Conservation (phyloP, 2,797 vertebrate genomes). For the Jordanella pulchra region DNA sequence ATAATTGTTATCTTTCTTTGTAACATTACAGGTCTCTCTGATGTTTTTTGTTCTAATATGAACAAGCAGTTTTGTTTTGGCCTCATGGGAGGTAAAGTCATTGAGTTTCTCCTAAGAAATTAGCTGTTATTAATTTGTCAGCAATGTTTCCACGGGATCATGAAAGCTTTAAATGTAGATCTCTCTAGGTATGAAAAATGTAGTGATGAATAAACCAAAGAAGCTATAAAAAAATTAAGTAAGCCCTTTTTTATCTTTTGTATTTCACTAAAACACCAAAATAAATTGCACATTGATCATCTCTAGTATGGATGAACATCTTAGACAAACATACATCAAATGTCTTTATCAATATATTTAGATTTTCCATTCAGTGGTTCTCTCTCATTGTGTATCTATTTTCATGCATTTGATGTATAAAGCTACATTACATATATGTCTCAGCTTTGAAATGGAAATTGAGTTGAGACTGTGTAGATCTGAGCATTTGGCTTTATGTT, state of each 20-base stretch:
- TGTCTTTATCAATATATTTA: not conserved
- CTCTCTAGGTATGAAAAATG: constrained; percentile 10
- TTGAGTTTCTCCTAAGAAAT: constrained; percentile 44
- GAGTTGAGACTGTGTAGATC: constrained; percentile 5
- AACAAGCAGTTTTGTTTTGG: constrained; percentile 52
- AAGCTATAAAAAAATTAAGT: not conserved
- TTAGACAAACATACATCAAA: not conserved
- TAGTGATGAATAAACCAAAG: not conserved
- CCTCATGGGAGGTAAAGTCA: constrained; percentile 35
- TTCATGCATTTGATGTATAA: not conserved
- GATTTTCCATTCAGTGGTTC: not conserved
- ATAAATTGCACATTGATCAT: not conserved
- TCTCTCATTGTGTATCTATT: not conserved
- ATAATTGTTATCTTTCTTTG: constrained; percentile 35
- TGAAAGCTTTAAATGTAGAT: constrained; percentile 21
- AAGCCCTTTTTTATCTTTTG: not conserved
- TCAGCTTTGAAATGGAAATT: not conserved
- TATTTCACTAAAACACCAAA: not conserved
- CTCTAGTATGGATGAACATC: not conserved
- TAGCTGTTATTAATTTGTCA: constrained; percentile 33
- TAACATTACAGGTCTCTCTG: constrained; percentile 31
- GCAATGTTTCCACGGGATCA: constrained; percentile 28
- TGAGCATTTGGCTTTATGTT: constrained; percentile 21
- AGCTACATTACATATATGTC: not conserved
- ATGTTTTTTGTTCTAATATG: constrained; percentile 54